Conservation (phyloP, 2,888 invertebrate species). For the Noctua janthina region DNA sequence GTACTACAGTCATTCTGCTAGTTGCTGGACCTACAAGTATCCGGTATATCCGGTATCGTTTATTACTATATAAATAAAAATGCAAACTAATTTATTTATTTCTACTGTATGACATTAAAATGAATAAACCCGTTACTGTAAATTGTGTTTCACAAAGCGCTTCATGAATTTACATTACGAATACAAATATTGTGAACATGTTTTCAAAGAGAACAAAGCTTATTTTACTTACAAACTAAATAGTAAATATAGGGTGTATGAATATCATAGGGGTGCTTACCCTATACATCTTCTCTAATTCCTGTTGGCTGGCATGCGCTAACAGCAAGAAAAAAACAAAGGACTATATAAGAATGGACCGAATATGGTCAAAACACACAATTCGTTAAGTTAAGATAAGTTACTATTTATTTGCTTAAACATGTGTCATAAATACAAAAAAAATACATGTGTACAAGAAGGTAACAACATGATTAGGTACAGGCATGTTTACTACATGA, state of each 20-base stretch:
- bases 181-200: conserved; percentile 19
- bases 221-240: conserved; percentile 38
- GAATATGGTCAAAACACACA: too few relatives aligned
- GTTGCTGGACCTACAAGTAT: background rate
- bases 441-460: too few relatives aligned
- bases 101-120: background rate
- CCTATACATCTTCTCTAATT: background rate
- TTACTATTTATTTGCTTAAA: too few relatives aligned
- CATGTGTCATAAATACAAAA: too few relatives aligned
- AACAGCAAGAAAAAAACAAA: background rate
- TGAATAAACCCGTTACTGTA: background rate
- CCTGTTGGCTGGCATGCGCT: background rate
- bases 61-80: background rate
- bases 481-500: too few relatives aligned
- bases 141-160: background rate
- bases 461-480: too few relatives aligned
- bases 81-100: background rate
- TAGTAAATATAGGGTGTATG: background rate
- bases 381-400: too few relatives aligned
- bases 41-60: background rate
- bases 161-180: background rate
- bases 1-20: background rate
- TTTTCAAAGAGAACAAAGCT: conserved; percentile 32
- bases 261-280: conserved; percentile 23
- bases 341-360: too few relatives aligned